Evolutionary conservation across 2,113 vertebrate species (phyloP).

Genomic region (Azemiops feae): DNA sequence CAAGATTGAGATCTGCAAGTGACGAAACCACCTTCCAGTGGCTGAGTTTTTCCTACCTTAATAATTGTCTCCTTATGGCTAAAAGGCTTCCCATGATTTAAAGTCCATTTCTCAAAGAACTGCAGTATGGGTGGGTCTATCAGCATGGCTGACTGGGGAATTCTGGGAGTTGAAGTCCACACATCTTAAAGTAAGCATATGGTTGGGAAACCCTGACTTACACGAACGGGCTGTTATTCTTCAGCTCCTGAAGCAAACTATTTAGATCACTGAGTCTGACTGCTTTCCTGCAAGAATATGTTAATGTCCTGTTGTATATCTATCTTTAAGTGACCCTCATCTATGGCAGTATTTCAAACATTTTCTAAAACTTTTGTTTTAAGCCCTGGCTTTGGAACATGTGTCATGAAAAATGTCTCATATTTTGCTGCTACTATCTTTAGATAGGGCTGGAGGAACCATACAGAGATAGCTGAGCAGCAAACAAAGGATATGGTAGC

Average conservation of each 20-base stretch:
- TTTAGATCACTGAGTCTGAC: background rate
- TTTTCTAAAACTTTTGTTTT: background rate
- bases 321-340: background rate
- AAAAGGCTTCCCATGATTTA: background rate
- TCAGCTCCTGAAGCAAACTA: background rate
- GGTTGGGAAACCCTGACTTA: background rate
- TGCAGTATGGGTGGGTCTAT: background rate
- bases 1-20: background rate
- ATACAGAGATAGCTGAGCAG: background rate
- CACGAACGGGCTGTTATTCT: background rate
- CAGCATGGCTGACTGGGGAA: background rate
- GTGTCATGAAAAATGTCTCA: background rate
- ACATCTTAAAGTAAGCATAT: background rate
- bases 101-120: background rate
- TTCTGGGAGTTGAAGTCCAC: background rate
- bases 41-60: background rate
- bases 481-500: background rate
- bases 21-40: background rate
- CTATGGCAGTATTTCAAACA: background rate
- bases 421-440: background rate
- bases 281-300: background rate
- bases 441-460: background rate
- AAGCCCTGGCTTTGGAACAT: background rate
- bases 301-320: background rate
- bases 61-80: background rate